These are phyloP conservation scores for Moxostoma hubbsi DNA, from an alignment of 2,797 vertebrate genomes.

Conservation along the genomic window DNA sequence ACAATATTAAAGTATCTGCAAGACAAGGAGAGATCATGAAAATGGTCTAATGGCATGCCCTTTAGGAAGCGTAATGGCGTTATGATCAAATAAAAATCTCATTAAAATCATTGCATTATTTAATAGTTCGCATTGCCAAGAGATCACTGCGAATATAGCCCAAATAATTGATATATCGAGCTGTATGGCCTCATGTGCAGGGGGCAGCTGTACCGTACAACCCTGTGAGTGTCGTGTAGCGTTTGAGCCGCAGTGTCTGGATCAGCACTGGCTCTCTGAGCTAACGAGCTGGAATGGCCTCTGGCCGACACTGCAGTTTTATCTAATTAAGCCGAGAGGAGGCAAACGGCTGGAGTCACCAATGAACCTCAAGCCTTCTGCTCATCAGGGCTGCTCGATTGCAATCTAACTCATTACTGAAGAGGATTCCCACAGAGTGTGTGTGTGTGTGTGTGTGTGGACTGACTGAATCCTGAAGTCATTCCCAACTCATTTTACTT, in stretches of 20 bases:
- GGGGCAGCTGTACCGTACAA: not conserved
- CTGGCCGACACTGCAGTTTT: slow-evolving; percentile 8
- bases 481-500: no score
- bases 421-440: not conserved
- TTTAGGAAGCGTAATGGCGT: no score
- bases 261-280: slow-evolving; percentile 4
- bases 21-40: no score
- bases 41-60: no score
- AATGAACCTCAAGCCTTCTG: slow-evolving; percentile 20
- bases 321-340: slow-evolving; percentile 49
- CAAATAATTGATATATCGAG: not conserved
- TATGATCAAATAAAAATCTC: no score
- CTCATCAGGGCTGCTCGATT: not conserved
- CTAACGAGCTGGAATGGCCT: slow-evolving; percentile 24
- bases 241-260: slow-evolving; percentile 3
- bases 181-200: not conserved
- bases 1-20: no score
- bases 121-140: no score
- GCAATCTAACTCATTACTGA: slow-evolving; percentile 25
- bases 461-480: no score
- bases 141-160: no score
- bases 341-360: not conserved
- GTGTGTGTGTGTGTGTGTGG: no score
- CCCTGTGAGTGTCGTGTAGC: not conserved
- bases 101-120: no score